Evolutionary conservation across 2,113 vertebrate species (phyloP), one percentile per base, ranked within the genome.

Genomic region (Mus spicilegus): DNA sequence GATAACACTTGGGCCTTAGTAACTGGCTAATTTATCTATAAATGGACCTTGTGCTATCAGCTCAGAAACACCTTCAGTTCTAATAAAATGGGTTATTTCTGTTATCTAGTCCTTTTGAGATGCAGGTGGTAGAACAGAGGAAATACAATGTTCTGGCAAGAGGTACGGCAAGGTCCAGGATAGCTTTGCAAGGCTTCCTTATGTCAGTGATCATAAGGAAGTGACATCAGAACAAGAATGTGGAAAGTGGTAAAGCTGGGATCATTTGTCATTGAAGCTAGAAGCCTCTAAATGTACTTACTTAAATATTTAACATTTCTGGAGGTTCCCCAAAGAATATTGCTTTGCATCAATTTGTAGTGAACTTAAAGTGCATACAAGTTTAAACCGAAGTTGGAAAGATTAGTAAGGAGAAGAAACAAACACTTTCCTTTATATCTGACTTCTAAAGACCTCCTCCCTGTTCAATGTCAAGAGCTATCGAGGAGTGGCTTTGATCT

Each of bases 401-500:
- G 3, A 70, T 96, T 51, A 58, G 49, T 39, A 46, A 4, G 30
- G 36, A 17, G 75, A 86, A 80, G 17, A n/a, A 46, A 39, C 87
- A 80, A 95, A 58, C 63, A 84, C 46, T 90, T 87, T 65, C 56
- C 19, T 84, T 96, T 70, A 70, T 54, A 65, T 82, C n/a, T 95
- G 70, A 95, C 69, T 89, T 91, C 56, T 33, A 77, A n/a, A 96
- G 36, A 80, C 72, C 70, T 94, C 42, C 22, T 96, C 93, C 39
- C 70, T 46, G 30, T 22, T 78, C 65, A 72, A 6, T 80, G 70
- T 93, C 87, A 93, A 89, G 26, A 81, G 49, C 75, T 72, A 82
- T 69, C 16, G 78, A 80, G 65, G 28, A 84, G 5, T 63, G 7
- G 36, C 65, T 58, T 65, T 94, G 77, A 95, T 89, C 16, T 90